Evolutionary conservation across 2,113 vertebrate species (phyloP), one percentile per base, ranked within the genome.

Genomic region (Cephalopterus ornatus): DNA sequence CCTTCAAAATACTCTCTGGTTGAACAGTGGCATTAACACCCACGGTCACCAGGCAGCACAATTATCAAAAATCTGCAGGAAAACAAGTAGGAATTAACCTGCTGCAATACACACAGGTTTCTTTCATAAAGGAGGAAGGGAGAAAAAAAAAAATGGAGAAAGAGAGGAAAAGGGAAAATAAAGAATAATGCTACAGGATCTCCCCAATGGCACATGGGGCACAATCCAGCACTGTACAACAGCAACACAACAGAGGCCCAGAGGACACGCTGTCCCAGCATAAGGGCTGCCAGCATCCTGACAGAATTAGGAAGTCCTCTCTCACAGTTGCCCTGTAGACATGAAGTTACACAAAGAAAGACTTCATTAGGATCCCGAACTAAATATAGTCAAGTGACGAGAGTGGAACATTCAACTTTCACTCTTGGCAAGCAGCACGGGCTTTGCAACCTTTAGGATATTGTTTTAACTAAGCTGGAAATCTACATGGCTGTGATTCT

Each of bases 281-380:
- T 44, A 76, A 79, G 75, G 2, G 18, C 58, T 93, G 97, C 95
- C 97, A 96, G 96, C 37, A 96, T 96, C 95, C 95, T 97, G 95
- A 96, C 88, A 85, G 95, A 97, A 93, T 92, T 97, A 96, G 95
- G 97, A 97, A 97, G 97, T 96, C 83, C 78, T 95, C 89, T 92
- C 92, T 88, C 6, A 4, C 72, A 89, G 76, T 77, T 94, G 94
- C 97, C 95, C 93, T 88, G 85, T 93, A 96, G 97, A 97, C 93
- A 96, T 61, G 90, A 97, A 93, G 58, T 72, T 63, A 68, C 75
- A 97, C 97, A 97, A 97, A 98, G 96, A 93, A 95, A 95, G 93
- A 88, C 74, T 98, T 97, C 96, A 95, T 95, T 49, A 79, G 92
- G 96, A 95, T 95, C 92, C 77, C 3, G 5, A 91, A 93, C 95